A percentile compares a stretch with the other conserved stretches of the same genome.
These are phyloP conservation scores for Ceratina japonica DNA, from an alignment of 1,140 invertebrate species.

Conservation along the genomic window DNA sequence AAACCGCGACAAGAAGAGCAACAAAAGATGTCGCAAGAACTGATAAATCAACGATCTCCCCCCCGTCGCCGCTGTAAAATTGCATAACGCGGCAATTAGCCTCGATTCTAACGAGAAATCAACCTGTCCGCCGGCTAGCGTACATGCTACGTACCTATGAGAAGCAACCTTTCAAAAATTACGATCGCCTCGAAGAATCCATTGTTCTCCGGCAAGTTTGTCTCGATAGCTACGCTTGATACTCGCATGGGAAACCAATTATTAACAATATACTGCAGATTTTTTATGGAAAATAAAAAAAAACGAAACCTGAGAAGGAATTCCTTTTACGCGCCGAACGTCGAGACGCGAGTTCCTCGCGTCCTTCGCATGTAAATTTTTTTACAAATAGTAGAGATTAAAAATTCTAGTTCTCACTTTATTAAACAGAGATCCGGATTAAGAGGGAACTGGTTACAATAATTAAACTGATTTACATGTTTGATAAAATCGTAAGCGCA, in stretches of 20 bases:
- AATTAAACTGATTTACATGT: background rate
- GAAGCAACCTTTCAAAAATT: conserved; percentile 45
- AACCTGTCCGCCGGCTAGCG: conserved; percentile 11
- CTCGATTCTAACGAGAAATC: conserved; percentile 56
- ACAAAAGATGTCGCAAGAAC: conserved; percentile 41
- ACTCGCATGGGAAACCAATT: background rate
- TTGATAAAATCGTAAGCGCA: background rate
- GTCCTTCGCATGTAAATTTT: no score
- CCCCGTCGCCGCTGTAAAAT: background rate
- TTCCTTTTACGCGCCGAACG: no score
- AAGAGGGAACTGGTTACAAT: background rate
- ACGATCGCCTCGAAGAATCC: conserved; percentile 13
- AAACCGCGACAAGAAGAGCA: conserved; percentile 17
- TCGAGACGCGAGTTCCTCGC: no score
- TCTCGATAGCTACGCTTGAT: background rate
- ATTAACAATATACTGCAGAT: no score
- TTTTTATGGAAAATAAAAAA: no score
- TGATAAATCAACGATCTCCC: conserved; percentile 32
- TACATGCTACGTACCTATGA: background rate
- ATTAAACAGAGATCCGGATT: background rate
- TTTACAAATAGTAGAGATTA: background rate
- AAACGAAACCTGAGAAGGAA: no score
- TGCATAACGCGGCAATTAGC: conserved; percentile 58
- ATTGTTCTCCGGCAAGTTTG: conserved; percentile 44
- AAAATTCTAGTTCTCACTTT: background rate